phyloP scores from a whole-genome alignment of 92 coral and sea anemone species.

The Epizoanthus stellaris region DNA sequence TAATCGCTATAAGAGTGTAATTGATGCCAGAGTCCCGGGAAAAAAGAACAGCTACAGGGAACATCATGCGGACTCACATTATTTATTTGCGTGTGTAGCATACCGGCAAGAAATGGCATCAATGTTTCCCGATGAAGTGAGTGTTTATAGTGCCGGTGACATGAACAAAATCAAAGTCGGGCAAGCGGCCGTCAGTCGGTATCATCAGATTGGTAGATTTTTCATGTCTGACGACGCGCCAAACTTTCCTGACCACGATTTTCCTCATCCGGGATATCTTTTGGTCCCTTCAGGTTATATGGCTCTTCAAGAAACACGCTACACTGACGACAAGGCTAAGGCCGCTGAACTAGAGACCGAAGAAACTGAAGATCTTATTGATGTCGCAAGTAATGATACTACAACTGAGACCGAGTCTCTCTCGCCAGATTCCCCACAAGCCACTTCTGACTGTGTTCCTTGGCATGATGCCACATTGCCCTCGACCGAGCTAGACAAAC shows the following conservation, averaged over 20 bases:
- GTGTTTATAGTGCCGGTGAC: neutral
- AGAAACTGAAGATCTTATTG: too few species aligned
- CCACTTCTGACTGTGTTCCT: too few species aligned
- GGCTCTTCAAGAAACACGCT: neutral
- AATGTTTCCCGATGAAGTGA: constrained; percentile 4
- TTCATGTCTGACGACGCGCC: constrained; percentile 14
- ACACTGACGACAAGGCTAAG: too few species aligned
- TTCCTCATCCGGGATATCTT: constrained; percentile 15
- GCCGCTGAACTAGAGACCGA: too few species aligned
- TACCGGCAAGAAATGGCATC: constrained; percentile 3
- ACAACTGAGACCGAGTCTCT: too few species aligned
- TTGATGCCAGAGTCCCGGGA: constrained; percentile 44
- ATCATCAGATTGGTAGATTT: constrained; percentile 2
- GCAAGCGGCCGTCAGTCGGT: neutral
- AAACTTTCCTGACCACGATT: neutral
- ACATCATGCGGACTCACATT: constrained; percentile 5
- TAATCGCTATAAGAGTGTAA: constrained; percentile 43
- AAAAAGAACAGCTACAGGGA: constrained; percentile 17
- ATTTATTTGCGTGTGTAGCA: neutral
- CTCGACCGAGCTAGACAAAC: neutral
- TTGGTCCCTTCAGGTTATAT: neutral
- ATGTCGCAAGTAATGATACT: too few species aligned
- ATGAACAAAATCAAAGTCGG: constrained; percentile 26
- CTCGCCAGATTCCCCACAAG: too few species aligned
- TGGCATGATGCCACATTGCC: too few species aligned